Evolutionary conservation across 2,888 invertebrate genomes (phyloP).

Genomic region (Neoaliturus tenellus): DNA sequence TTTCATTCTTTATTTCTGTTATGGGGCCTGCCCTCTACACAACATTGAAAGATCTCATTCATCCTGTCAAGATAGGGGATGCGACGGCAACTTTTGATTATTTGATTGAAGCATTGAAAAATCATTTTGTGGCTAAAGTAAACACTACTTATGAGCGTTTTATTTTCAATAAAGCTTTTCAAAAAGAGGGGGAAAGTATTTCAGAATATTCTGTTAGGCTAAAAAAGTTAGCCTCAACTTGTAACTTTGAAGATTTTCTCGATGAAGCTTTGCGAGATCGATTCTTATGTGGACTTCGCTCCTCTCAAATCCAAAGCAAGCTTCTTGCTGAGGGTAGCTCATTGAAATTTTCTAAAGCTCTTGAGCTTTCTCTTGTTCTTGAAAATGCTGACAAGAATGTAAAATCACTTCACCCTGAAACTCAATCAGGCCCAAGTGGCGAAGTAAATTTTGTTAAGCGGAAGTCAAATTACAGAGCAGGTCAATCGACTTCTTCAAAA

Average conservation of each 20-base stretch:
- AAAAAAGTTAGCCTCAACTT: constrained; percentile 12
- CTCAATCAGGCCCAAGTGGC: background rate
- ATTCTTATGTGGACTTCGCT: background rate
- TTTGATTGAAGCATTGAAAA: background rate
- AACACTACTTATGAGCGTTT: background rate
- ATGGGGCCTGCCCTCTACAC: constrained; percentile 9
- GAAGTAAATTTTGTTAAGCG: background rate
- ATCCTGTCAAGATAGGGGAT: background rate
- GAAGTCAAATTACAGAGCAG: background rate
- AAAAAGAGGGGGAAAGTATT: constrained; percentile 22
- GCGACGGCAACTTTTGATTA: background rate
- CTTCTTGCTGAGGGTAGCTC: background rate
- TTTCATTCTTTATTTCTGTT: background rate
- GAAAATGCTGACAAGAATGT: constrained; percentile 20
- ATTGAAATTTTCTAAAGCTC: background rate
- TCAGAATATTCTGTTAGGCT: background rate
- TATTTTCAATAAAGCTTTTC: constrained; percentile 3
- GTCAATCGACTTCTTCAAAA: background rate
- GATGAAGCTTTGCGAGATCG: background rate
- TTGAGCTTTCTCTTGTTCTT: background rate
- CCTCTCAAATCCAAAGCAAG: background rate
- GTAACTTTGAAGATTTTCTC: background rate
- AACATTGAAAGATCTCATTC: background rate
- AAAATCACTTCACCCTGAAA: background rate
- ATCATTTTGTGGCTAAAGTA: background rate